Conservation (phyloP, 2,797 vertebrate genomes). For the Acipenser ruthenus region DNA sequence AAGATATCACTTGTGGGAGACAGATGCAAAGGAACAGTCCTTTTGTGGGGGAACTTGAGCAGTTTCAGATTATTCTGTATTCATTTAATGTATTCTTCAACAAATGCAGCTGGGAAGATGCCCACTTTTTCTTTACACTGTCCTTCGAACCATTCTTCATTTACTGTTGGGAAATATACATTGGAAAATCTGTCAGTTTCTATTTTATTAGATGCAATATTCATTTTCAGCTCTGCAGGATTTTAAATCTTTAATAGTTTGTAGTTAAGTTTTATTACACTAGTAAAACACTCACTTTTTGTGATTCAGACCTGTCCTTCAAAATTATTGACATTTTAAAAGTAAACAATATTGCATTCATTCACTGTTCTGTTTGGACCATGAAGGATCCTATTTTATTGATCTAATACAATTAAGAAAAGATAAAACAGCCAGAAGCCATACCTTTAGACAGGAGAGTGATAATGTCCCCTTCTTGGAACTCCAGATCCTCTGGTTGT, state of each 20-base stretch:
- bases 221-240: background rate
- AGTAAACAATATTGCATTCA: too few species aligned
- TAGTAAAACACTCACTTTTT: too few species aligned
- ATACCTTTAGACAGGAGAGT: conserved; percentile 71
- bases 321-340: too few species aligned
- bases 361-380: too few species aligned
- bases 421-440: background rate
- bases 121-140: conserved; percentile 73
- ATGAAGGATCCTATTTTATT: background rate
- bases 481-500: conserved; percentile 79
- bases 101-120: conserved; percentile 83
- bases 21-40: too few species aligned
- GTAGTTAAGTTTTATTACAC: too few species aligned
- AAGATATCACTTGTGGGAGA: too few species aligned
- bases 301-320: too few species aligned
- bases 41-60: too few species aligned
- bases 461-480: conserved; percentile 74
- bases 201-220: background rate
- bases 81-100: conserved; percentile 39
- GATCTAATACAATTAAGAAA: background rate
- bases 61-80: background rate
- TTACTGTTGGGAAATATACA: conserved; percentile 60
- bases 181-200: background rate
- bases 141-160: conserved; percentile 89
- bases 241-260: background rate